A percentile compares a stretch with the other conserved stretches of the same genome.
phyloP scores from a whole-genome alignment of 2,888 invertebrate species.

The Drosophila neotestacea region DNA sequence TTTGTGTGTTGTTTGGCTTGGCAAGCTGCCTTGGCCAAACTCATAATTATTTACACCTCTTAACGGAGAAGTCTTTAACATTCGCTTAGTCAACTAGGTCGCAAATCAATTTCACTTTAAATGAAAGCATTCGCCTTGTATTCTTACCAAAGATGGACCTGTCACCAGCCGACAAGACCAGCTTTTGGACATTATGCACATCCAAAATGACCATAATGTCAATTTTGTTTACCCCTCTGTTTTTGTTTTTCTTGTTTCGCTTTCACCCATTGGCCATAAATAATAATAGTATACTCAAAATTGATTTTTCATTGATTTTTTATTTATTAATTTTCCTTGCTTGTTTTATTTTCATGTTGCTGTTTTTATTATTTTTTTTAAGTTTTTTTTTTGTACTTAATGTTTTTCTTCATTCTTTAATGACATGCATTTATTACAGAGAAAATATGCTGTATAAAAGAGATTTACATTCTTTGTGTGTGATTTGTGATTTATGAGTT shows the following conservation, averaged over 20 bases:
- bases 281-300: slow-evolving; percentile 42
- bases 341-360: slow-evolving; percentile 61
- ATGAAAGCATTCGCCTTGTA: slow-evolving; percentile 66
- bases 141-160: slow-evolving; percentile 70
- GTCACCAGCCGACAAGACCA: slow-evolving; percentile 47
- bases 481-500: slow-evolving; percentile 53
- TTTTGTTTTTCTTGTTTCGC: slow-evolving; percentile 49
- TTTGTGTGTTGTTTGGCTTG: slow-evolving; percentile 44
- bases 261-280: slow-evolving; percentile 65
- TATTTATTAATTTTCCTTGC: slow-evolving; percentile 73
- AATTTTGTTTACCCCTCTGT: slow-evolving; percentile 14
- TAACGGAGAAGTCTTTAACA: slow-evolving; percentile 64
- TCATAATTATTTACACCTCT: slow-evolving; percentile 79
- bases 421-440: slow-evolving; percentile 84
- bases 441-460: slow-evolving; percentile 59
- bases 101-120: slow-evolving; percentile 80
- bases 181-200: slow-evolving; percentile 46
- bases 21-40: slow-evolving; percentile 47
- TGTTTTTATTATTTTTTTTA: slow-evolving; percentile 35
- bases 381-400: slow-evolving; percentile 62
- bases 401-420: slow-evolving; percentile 82
- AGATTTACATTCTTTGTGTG: slow-evolving; percentile 76
- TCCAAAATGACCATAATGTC: slow-evolving; percentile 34
- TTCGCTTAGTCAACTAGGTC: slow-evolving; percentile 74
- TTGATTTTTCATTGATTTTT: slow-evolving; percentile 76